phyloP scores from a whole-genome alignment of 1,140 invertebrate species.

The Pseudomyrmex cubaensis region DNA sequence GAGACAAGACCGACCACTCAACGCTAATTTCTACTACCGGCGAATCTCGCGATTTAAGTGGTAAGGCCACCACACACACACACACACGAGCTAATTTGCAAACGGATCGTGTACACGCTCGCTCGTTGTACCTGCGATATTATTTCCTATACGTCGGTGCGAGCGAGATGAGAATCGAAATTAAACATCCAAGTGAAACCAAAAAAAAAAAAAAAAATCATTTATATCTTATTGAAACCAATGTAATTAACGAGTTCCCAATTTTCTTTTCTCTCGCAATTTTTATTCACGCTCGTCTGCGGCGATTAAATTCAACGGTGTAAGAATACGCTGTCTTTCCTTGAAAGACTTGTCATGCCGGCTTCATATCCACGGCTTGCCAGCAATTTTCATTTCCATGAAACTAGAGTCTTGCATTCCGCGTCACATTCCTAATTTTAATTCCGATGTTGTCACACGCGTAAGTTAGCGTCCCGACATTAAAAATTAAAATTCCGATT shows the following conservation, averaged over 20 bases:
- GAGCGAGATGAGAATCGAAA: not conserved
- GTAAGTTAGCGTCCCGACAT: not conserved
- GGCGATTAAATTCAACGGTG: no score
- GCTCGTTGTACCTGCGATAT: not conserved
- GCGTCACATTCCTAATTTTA: conserved; percentile 11
- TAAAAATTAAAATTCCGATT: not conserved
- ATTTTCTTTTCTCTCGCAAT: no score
- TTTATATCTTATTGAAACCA: no score
- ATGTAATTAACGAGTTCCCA: no score
- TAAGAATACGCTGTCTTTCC: conserved; percentile 4
- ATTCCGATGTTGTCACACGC: not conserved
- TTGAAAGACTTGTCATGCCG: no score
- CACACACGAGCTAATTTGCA: conserved; percentile 52
- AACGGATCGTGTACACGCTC: conserved; percentile 45
- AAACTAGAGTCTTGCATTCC: conserved; percentile 15
- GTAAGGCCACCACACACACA: conserved; percentile 46
- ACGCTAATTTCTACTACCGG: conserved; percentile 68
- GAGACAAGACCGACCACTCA: conserved; percentile 67
- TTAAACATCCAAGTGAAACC: not conserved
- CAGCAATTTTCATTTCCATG: conserved; percentile 61
- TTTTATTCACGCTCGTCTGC: no score
- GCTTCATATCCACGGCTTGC: not conserved
- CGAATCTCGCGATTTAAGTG: conserved; percentile 69
- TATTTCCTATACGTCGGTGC: not conserved
- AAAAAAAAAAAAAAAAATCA: no score